Base-by-base conservation (phyloP, 1,140 invertebrate species). In the Diorhabda sublineata region DNA sequence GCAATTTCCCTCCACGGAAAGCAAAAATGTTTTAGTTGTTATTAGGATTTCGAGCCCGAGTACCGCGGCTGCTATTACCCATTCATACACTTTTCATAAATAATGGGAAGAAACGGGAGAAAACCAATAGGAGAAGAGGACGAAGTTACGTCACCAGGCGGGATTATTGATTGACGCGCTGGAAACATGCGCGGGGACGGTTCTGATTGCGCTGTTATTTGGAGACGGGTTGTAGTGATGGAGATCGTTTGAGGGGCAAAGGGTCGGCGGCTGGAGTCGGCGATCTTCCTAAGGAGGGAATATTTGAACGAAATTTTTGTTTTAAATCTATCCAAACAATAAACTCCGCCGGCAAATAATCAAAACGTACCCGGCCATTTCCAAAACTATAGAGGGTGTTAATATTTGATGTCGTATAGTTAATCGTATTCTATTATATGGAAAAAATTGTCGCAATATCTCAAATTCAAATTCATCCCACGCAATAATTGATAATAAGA, bases 21-120 rank as follows among this genome's bases (percentile, higher is more conserved):
- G 43, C 58, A 45, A 68, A 66, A 71, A 76, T 67, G 64, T 74
- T 73, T 68, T 42, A 63, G 47, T 69, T 70, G 56, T 58, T 66
- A 67, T 42, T 69, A 64, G 67, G 73, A 68, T 69, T 72, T 72
- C 69, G 73, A 73, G 72, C 73, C 71, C 71, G 76, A 78, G 78
- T 80, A 81, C 80, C 80, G 80, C 76, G 78, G 78, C 76, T 77
- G 75, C 75, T 75, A 78, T 80, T 78, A 79, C 74, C 78, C 80
- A 81, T 81, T 81, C 79, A 81, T 81, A 73, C 73, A 77, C 75
- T 75, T 79, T 80, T 80, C 79, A 81, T 81, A 81, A 81, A 81
- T 81, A 80, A 81, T 79, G 77, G 78, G 80, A 81, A 80, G 78
- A 80, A 77, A 78, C 73, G 66, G 71, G 70, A 68, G 66, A 64